Base-by-base conservation (phyloP, 2,797 vertebrate species). In the Halcyon badia region DNA sequence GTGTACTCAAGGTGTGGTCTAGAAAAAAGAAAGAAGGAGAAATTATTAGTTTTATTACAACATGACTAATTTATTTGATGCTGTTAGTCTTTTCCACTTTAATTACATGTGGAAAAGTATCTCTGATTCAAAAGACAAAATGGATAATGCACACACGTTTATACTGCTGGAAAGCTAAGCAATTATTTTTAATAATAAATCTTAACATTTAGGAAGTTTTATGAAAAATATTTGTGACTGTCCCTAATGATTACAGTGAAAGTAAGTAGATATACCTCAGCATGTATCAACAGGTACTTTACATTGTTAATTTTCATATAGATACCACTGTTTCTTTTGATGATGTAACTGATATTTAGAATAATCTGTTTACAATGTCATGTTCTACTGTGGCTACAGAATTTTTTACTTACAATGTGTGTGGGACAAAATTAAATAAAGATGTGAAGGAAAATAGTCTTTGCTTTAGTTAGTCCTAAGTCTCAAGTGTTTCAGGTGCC, bases 11-110 rank as follows among this genome's bases (percentile, higher is more conserved):
- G 15, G 4, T 82, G 12, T 80, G 25, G 14, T 11, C 10, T 79
- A 64, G 10, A 66, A 26, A 62, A 92, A 85, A 83, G 26, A 73
- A 87, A 60, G 16, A 83, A 64, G 26, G 19, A 84, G 44, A 75
- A 91, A 71, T 86, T 87, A 73, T 57, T 69, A 14, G 4, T 81
- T 83, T 81, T 81, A 82, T 76, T 95, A 69, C 19, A 44, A 9
- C 31, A 78, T 58, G 58, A 83, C 41, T 86, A 71, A 94, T 71
- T 77, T 92, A 81, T 94, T 89, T 90, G 25, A 83, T 81, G 44
- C 5, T 71, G 11, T 80, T 89, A 80, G 18, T 61, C 35, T 83
- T 87, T 87, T 69, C 31, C 10, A 25, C 79, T 92, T 83, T 77
- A 93, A 72, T 64, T 87, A 48, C 24, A 57, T 30, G 10, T 37